Conservation (phyloP, 1,140 invertebrate genomes). For the Dryas iulia region DNA sequence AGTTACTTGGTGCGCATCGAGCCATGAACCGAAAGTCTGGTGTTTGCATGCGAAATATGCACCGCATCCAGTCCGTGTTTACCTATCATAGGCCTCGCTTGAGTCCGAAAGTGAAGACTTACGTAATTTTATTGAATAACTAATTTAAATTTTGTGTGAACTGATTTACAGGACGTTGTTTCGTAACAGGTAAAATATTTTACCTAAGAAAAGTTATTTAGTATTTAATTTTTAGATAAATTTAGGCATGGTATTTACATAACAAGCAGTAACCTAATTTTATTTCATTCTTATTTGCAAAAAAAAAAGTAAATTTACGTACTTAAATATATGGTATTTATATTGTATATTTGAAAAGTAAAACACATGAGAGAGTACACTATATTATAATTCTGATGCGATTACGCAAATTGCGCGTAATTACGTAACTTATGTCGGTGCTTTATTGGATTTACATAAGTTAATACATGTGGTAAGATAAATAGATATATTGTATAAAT, state of each 20-base stretch:
- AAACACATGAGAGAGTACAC: neutral
- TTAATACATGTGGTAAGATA: neutral
- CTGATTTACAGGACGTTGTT: neutral
- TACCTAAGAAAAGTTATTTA: neutral
- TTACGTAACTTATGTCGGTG: neutral
- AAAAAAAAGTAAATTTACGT: neutral
- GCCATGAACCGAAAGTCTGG: conserved; percentile 78
- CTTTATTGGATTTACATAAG: neutral
- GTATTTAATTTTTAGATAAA: neutral
- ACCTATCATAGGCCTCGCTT: conserved; percentile 54
- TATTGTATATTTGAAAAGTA: neutral
- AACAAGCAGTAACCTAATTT: neutral
- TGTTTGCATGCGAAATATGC: conserved; percentile 74
- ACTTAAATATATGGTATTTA: neutral
- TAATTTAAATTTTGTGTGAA: neutral
- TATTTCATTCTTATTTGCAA: neutral
- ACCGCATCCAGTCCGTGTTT: conserved; percentile 64
- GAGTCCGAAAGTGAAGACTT: conserved; percentile 41
- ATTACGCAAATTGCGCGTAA: neutral
- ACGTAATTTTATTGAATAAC: conserved; percentile 15
- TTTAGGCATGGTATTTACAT: neutral
- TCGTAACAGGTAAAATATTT: neutral
- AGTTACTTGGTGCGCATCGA: conserved; percentile 78
- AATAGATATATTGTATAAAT: neutral
- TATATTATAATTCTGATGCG: neutral